Conservation (phyloP, 30 jellyfish, hydroid and myxozoan species). For the Morbakka virulenta region DNA sequence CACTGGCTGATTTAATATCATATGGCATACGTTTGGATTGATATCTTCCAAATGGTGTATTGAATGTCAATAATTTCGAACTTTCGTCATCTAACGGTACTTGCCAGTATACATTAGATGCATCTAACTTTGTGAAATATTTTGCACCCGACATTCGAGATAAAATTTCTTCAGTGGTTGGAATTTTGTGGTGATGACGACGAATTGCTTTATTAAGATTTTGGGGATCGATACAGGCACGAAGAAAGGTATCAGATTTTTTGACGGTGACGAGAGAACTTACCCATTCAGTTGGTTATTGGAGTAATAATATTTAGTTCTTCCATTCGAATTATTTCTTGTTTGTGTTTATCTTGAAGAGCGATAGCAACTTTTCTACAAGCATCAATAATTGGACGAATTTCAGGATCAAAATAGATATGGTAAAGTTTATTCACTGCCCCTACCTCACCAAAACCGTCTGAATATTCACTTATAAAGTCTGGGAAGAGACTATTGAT, state of each 20-base stretch:
- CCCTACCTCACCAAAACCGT: slow-evolving; percentile 52
- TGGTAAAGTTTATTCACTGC: slow-evolving; percentile 4
- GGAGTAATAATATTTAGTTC: slow-evolving; percentile 43
- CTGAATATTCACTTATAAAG: not conserved
- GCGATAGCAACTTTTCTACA: slow-evolving; percentile 30
- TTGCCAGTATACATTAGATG: slow-evolving; percentile 29
- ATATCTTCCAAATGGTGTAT: slow-evolving; percentile 36
- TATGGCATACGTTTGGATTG: slow-evolving; percentile 15
- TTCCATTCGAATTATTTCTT: too few relatives aligned
- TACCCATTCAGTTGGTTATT: slow-evolving; percentile 83
- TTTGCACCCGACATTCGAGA: slow-evolving; percentile 56
- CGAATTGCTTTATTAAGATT: slow-evolving; percentile 30
- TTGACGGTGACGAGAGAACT: slow-evolving; percentile 35
- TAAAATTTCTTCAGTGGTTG: too few relatives aligned
- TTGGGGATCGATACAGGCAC: slow-evolving; percentile 33
- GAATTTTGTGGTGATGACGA: slow-evolving; percentile 15
- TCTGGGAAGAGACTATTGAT: too few relatives aligned
- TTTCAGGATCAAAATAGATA: slow-evolving; percentile 4
- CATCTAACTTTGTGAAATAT: slow-evolving; percentile 47
- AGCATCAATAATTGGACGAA: slow-evolving; percentile 28
- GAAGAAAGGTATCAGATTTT: slow-evolving; percentile 58
- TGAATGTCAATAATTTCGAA: slow-evolving; percentile 14
- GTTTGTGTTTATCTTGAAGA: slow-evolving; percentile 26
- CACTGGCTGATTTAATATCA: slow-evolving; percentile 49
- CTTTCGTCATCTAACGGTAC: slow-evolving; percentile 1